Conservation (phyloP, 2,888 invertebrate genomes). For the Drosophila antonietae region DNA sequence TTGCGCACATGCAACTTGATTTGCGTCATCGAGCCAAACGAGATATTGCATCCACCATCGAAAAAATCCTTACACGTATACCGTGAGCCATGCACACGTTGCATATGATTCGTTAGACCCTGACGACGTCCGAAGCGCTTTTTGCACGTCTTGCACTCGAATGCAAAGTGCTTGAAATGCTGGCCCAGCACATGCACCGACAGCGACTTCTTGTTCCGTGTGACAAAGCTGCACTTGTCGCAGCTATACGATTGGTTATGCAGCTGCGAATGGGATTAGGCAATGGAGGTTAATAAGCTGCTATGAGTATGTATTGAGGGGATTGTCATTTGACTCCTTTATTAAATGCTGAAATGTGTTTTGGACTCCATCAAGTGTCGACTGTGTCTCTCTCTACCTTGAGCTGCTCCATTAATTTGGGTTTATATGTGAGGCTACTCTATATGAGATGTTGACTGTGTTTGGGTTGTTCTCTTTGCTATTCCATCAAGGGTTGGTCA, state of each 20-base stretch:
- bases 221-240: slow-evolving; percentile 74
- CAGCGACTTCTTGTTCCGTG: slow-evolving; percentile 78
- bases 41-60: slow-evolving; percentile 59
- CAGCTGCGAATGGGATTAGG: slow-evolving; percentile 42
- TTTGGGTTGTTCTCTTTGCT: background rate
- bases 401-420: too few relatives aligned
- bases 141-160: slow-evolving; percentile 75
- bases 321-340: background rate
- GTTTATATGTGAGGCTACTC: background rate
- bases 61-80: slow-evolving; percentile 55
- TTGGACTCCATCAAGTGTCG: too few relatives aligned
- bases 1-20: slow-evolving; percentile 64
- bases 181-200: slow-evolving; percentile 77
- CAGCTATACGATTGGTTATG: slow-evolving; percentile 72
- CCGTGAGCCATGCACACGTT: slow-evolving; percentile 70
- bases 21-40: slow-evolving; percentile 39
- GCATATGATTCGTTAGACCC: slow-evolving; percentile 73
- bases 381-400: too few relatives aligned
- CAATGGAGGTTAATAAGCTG: background rate
- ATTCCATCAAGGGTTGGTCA: too few relatives aligned
- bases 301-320: too few relatives aligned
- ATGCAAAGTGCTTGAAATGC: slow-evolving; percentile 75
- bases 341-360: too few relatives aligned
- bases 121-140: slow-evolving; percentile 79
- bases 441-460: background rate